These are phyloP conservation scores for Vannuccia rotundouncinata DNA, from an alignment of 2,888 invertebrate genomes.

Conservation along the genomic window DNA sequence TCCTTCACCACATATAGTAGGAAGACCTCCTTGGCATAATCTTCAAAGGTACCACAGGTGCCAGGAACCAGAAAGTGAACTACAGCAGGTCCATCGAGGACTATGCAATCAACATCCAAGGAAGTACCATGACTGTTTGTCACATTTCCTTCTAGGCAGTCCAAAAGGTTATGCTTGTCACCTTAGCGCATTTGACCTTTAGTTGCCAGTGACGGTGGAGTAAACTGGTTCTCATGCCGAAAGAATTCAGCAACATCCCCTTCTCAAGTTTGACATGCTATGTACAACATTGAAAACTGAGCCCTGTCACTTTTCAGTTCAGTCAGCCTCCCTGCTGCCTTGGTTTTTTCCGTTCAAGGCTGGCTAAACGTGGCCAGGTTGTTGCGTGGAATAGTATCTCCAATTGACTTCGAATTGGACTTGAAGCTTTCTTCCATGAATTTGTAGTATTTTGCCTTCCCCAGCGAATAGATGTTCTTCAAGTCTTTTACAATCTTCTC, in stretches of 20 bases:
- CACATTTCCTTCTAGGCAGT: slow-evolving; percentile 8
- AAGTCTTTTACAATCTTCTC: slow-evolving; percentile 25
- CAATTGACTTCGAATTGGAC: slow-evolving; percentile 31
- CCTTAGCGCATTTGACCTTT: slow-evolving; percentile 29
- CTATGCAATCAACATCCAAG: neutral
- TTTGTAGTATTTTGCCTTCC: slow-evolving; percentile 32
- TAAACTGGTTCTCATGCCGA: slow-evolving; percentile 38
- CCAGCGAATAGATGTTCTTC: slow-evolving; percentile 22
- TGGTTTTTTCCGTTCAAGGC: slow-evolving; percentile 17
- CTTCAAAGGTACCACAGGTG: slow-evolving; percentile 32
- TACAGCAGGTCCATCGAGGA: slow-evolving; percentile 34
- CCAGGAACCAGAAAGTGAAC: slow-evolving; percentile 36
- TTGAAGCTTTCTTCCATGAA: slow-evolving; percentile 33
- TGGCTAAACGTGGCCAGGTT: slow-evolving; percentile 12
- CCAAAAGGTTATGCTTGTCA: slow-evolving; percentile 34
- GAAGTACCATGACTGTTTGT: neutral
- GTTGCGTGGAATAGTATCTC: slow-evolving; percentile 34
- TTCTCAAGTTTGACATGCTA: slow-evolving; percentile 35
- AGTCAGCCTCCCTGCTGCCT: slow-evolving; percentile 6
- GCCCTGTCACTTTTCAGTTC: slow-evolving; percentile 34
- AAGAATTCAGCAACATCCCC: slow-evolving; percentile 39
- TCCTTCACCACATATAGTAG: slow-evolving; percentile 24
- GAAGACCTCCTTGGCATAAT: slow-evolving; percentile 34
- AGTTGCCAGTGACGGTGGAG: slow-evolving; percentile 37
- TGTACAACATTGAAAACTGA: slow-evolving; percentile 39